Evolutionary conservation across 1,140 invertebrate genomes (phyloP).

Genomic region (Sitobion miscanthi): DNA sequence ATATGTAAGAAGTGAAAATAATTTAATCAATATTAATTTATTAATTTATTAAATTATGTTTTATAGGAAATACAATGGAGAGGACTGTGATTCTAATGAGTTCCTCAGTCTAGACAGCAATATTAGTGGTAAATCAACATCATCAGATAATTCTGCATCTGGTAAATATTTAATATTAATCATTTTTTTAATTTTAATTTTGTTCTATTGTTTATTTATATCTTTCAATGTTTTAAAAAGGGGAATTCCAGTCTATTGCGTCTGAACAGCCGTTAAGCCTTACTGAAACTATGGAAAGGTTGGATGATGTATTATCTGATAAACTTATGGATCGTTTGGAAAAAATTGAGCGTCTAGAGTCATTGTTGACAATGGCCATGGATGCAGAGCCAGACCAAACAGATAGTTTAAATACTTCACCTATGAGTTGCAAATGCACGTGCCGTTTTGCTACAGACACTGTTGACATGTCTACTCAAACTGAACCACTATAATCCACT

Average conservation of each 20-base stretch:
- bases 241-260: conserved; percentile 8
- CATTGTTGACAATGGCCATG: conserved; percentile 76
- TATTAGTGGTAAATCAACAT: conserved; percentile 64
- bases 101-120: conserved; percentile 80
- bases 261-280: conserved; percentile 77
- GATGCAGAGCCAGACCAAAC: conserved; percentile 42
- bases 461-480: conserved; percentile 47
- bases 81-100: conserved; percentile 73
- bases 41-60: conserved; percentile 61
- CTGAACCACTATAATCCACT: conserved; percentile 8
- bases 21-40: conserved; percentile 67
- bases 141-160: conserved; percentile 71
- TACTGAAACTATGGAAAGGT: conserved; percentile 89
- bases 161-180: conserved; percentile 61
- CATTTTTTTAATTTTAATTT: not conserved
- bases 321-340: conserved; percentile 83
- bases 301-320: conserved; percentile 85
- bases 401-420: conserved; percentile 22
- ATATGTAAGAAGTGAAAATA: conserved; percentile 63
- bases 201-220: not conserved
- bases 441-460: conserved; percentile 39
- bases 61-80: conserved; percentile 63
- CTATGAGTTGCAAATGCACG: conserved; percentile 24
- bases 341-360: conserved; percentile 84
- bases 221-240: not conserved